These are phyloP conservation scores for Neostethus bicornis DNA, from an alignment of 2,797 vertebrate genomes.

Conservation along the genomic window DNA sequence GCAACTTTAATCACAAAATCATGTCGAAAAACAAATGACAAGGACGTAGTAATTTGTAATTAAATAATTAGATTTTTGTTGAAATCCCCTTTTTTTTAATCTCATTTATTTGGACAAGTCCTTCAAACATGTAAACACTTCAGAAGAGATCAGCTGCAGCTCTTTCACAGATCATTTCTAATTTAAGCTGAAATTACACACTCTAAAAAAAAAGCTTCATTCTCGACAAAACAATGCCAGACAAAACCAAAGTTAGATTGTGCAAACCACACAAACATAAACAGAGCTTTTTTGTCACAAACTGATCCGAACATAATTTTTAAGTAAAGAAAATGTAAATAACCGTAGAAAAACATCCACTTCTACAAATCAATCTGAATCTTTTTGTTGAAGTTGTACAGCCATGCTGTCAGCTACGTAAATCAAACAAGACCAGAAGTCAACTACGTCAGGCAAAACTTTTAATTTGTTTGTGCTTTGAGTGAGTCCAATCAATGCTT, in stretches of 20 bases:
- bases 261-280: constrained; percentile 6
- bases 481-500: constrained; percentile 13
- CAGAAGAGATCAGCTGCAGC: constrained; percentile 10
- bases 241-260: constrained; percentile 25
- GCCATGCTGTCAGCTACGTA: constrained; percentile 28
- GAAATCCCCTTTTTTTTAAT: neutral
- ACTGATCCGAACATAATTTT: constrained; percentile 1
- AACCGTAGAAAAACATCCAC: constrained; percentile 8
- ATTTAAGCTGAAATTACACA: constrained; percentile 28
- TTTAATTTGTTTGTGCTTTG: constrained; percentile 27
- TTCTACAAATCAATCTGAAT: constrained; percentile 19
- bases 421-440: constrained; percentile 15
- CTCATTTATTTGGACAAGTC: constrained; percentile 10
- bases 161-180: constrained; percentile 11
- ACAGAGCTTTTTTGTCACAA: constrained; percentile 5
- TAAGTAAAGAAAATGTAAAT: constrained; percentile 24
- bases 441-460: constrained; percentile 9
- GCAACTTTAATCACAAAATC: neutral
- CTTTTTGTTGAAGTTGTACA: constrained; percentile 18
- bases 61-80: constrained; percentile 1
- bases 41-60: neutral
- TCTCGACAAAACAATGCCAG: constrained; percentile 9
- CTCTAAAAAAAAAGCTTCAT: constrained; percentile 9
- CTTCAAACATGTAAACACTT: constrained; percentile 5
- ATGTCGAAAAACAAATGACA: neutral